Conservation (phyloP, 2,113 vertebrate genomes). For the Mirza zaza region DNA sequence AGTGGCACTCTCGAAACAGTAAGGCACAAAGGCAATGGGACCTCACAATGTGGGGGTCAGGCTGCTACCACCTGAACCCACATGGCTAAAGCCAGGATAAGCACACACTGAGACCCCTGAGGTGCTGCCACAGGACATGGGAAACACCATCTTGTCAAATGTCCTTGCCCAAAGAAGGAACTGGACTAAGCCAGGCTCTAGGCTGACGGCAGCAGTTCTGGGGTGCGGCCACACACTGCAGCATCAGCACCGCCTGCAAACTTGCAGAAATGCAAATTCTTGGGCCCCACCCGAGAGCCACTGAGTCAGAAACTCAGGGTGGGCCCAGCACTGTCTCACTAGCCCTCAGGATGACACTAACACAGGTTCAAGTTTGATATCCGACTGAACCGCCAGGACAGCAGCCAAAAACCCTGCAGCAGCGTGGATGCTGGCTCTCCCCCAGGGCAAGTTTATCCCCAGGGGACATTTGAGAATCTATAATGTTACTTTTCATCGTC, state of each 20-base stretch:
- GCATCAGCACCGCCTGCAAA: neutral
- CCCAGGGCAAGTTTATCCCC: rapidly evolving
- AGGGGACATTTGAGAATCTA: neutral
- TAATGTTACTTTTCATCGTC: neutral
- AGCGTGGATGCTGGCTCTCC: neutral
- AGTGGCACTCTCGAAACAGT: neutral
- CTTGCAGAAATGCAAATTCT: neutral
- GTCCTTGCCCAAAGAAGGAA: neutral
- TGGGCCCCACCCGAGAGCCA: neutral
- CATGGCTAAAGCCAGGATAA: neutral
- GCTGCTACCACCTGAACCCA: neutral
- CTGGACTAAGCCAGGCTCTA: neutral
- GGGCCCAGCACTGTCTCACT: neutral
- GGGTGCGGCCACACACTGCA: neutral
- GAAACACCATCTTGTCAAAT: neutral
- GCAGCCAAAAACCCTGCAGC: neutral
- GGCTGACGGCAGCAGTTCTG: neutral
- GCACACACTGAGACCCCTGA: neutral
- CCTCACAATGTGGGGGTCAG: neutral
- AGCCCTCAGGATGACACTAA: no score
- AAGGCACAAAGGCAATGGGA: neutral
- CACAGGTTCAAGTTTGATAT: neutral
- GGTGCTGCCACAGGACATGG: neutral
- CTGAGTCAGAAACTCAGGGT: neutral
- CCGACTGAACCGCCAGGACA: neutral